Conservation (phyloP, 2,888 invertebrate species). For the Drosophila setosimentum region DNA sequence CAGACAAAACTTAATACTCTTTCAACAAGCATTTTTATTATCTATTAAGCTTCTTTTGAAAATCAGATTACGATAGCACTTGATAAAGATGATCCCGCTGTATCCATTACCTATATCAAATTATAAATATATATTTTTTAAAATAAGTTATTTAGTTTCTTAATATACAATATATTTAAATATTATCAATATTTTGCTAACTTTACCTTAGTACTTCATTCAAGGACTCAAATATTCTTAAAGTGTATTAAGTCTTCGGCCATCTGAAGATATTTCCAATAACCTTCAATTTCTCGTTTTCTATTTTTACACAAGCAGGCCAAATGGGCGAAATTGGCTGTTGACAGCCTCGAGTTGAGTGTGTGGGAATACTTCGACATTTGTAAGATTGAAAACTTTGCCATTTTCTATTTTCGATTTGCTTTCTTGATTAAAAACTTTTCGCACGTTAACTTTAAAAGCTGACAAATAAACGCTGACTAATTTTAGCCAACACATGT, state of each 20-base stretch:
- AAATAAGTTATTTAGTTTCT: not conserved
- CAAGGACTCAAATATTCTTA: not conserved
- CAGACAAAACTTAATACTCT: conserved; percentile 49
- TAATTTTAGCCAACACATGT: conserved; percentile 32
- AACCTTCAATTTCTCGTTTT: conserved; percentile 5
- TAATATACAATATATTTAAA: not conserved
- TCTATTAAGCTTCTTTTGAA: not conserved
- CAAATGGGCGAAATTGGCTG: conserved; percentile 71
- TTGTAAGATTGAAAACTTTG: conserved; percentile 74
- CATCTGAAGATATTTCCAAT: not conserved
- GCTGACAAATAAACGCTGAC: conserved; percentile 31
- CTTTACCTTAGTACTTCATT: not conserved
- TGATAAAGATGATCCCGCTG: too few relatives aligned
- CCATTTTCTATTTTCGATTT: conserved; percentile 70
- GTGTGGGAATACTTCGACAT: conserved; percentile 76
- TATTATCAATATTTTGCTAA: not conserved
- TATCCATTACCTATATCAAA: not conserved
- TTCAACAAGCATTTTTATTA: not conserved
- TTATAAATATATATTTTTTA: not conserved
- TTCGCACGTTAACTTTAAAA: conserved; percentile 46
- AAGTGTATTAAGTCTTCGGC: conserved; percentile 43
- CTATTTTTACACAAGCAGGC: conserved; percentile 35
- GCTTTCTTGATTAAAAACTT: conserved; percentile 77
- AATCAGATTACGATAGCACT: not conserved
- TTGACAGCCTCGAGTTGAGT: conserved; percentile 74